Evolutionary conservation across 2,888 invertebrate species (phyloP).

Genomic region (Tholera decimalis): DNA sequence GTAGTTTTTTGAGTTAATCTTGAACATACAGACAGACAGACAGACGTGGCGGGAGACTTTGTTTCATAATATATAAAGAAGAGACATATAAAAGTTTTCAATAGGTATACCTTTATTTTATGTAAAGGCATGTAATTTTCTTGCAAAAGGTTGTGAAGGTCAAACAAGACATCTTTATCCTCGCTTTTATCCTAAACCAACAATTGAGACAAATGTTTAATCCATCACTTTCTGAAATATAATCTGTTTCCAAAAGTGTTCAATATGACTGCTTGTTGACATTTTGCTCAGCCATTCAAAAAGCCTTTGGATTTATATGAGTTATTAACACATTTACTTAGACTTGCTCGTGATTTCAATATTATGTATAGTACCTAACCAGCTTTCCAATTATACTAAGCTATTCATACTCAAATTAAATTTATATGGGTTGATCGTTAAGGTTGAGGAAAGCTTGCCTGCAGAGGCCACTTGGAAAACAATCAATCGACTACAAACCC

Average conservation of each 20-base stretch:
- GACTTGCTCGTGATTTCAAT: not conserved
- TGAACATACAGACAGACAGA: too few species aligned
- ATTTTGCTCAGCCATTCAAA: not conserved
- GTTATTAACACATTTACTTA: not conserved
- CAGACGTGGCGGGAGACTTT: too few species aligned
- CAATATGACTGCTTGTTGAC: not conserved
- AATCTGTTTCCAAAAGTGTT: constrained; percentile 2
- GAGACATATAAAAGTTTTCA: too few species aligned
- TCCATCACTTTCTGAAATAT: constrained; percentile 12
- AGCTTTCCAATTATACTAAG: too few species aligned
- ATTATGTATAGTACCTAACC: not conserved
- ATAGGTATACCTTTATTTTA: not conserved
- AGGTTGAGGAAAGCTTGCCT: too few species aligned
- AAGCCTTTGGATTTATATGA: not conserved
- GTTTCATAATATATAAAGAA: too few species aligned
- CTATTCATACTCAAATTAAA: too few species aligned
- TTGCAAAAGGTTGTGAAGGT: constrained; percentile 13
- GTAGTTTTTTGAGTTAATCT: too few species aligned
- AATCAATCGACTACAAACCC: too few species aligned
- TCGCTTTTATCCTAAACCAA: constrained; percentile 18
- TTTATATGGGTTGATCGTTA: too few species aligned
- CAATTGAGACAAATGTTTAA: constrained; percentile 6
- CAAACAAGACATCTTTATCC: not conserved
- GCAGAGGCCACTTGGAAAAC: too few species aligned
- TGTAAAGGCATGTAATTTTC: not conserved